These are phyloP conservation scores for Drosophila kikkawai DNA, from an alignment of 1,140 invertebrate species.

Conservation along the genomic window DNA sequence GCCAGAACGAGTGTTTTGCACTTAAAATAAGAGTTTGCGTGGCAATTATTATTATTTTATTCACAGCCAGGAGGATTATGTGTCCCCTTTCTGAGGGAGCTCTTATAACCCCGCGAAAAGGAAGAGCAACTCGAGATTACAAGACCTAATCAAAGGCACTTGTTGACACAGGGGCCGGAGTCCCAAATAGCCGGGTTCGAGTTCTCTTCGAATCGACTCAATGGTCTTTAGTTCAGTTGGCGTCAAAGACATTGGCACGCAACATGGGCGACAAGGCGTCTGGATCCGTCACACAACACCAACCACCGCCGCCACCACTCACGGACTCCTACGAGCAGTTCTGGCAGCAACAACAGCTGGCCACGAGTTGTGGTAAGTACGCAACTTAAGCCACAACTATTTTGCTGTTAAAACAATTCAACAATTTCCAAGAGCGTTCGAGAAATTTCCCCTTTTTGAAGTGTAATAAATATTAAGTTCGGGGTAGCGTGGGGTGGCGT, in stretches of 20 bases:
- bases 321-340: conserved; percentile 25
- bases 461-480: conserved; percentile 62
- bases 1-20: not conserved
- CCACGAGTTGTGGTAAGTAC: conserved; percentile 74
- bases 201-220: conserved; percentile 11
- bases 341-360: conserved; percentile 29
- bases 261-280: conserved; percentile 73
- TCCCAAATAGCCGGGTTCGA: conserved; percentile 1
- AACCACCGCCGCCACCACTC: not conserved
- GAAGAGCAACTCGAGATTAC: conserved; percentile 43
- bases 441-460: conserved; percentile 72
- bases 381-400: conserved; percentile 58
- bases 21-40: not conserved
- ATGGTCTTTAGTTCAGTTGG: conserved; percentile 54
- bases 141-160: conserved; percentile 43
- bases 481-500: conserved; percentile 1
- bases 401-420: conserved; percentile 61
- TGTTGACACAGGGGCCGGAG: conserved; percentile 17
- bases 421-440: conserved; percentile 46
- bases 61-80: not conserved
- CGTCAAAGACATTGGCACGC: conserved; percentile 49
- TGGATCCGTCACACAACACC: conserved; percentile 37
- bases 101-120: conserved; percentile 1
- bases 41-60: conserved; percentile 1
- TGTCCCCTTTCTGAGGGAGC: not conserved